These are phyloP conservation scores for Ecdyonurus torrentis DNA, from an alignment of 2,888 invertebrate genomes.

Conservation along the genomic window DNA sequence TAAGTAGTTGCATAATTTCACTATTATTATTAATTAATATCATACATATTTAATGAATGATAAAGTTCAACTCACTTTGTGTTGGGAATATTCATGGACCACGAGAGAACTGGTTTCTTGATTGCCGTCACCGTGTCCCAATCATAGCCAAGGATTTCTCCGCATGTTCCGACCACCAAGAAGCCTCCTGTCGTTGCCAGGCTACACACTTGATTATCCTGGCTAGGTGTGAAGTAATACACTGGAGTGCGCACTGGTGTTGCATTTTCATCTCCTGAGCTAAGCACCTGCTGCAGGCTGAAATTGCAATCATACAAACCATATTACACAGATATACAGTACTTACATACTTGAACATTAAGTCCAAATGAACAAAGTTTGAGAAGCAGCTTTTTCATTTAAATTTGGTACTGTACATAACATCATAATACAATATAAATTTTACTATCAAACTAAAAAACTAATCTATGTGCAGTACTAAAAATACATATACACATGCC, in stretches of 20 bases:
- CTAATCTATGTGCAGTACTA: too few species aligned
- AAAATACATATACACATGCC: too few species aligned
- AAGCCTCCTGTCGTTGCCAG: constrained; percentile 46
- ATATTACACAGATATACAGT: neutral
- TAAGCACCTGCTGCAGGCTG: constrained; percentile 43
- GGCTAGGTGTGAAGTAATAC: constrained; percentile 40
- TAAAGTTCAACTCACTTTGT: constrained; percentile 24
- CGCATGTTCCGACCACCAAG: constrained; percentile 55
- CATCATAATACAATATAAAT: too few species aligned
- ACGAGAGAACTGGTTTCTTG: constrained; percentile 35
- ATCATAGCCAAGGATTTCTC: constrained; percentile 57
- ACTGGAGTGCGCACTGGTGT: constrained; percentile 42
- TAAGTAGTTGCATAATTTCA: neutral
- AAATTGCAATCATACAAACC: constrained; percentile 19
- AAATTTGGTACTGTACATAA: too few species aligned
- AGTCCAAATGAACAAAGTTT: too few species aligned
- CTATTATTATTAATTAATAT: neutral
- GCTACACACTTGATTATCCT: constrained; percentile 48
- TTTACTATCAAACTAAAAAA: too few species aligned
- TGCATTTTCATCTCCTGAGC: constrained; percentile 36
- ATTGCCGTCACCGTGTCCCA: constrained; percentile 50
- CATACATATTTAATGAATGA: neutral
- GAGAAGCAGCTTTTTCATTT: too few species aligned
- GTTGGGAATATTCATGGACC: constrained; percentile 51
- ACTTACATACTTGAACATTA: neutral